Evolutionary conservation across 2,797 vertebrate genomes (phyloP).

Genomic region (Cossypha dichroa): DNA sequence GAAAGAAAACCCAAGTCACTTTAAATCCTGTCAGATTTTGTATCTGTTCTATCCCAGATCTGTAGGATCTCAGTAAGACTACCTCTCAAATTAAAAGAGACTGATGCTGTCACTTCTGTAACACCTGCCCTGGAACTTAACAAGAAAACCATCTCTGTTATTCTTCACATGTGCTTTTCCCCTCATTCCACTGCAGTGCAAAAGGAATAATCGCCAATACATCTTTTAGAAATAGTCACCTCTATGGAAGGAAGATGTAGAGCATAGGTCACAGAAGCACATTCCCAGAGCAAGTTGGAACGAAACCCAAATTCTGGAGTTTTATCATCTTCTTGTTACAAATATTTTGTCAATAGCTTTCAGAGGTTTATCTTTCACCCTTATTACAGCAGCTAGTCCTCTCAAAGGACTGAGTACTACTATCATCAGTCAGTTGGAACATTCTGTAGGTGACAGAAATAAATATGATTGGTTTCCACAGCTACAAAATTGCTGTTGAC

Average conservation of each 20-base stretch:
- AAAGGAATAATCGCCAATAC: background rate
- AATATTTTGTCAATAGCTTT: background rate
- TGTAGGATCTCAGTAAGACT: background rate
- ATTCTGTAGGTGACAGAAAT: background rate
- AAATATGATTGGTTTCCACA: conserved; percentile 22
- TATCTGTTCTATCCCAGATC: background rate
- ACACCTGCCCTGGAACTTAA: background rate
- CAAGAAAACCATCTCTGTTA: background rate
- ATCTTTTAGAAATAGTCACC: background rate
- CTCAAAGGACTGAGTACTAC: background rate
- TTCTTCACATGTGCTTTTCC: background rate
- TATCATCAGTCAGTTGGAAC: conserved; percentile 14
- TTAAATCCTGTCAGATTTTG: background rate
- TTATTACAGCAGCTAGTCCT: background rate
- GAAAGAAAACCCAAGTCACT: background rate
- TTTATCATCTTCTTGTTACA: background rate
- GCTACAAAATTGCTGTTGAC: conserved; percentile 23
- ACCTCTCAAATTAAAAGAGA: background rate
- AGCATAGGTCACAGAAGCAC: background rate
- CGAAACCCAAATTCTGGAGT: background rate
- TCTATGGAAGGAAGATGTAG: background rate
- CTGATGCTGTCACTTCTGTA: background rate
- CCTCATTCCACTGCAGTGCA: background rate
- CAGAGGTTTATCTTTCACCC: background rate
- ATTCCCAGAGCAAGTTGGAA: background rate